phyloP scores from a whole-genome alignment of 2,797 vertebrate genomes.

The Heterohyrax brucei region DNA sequence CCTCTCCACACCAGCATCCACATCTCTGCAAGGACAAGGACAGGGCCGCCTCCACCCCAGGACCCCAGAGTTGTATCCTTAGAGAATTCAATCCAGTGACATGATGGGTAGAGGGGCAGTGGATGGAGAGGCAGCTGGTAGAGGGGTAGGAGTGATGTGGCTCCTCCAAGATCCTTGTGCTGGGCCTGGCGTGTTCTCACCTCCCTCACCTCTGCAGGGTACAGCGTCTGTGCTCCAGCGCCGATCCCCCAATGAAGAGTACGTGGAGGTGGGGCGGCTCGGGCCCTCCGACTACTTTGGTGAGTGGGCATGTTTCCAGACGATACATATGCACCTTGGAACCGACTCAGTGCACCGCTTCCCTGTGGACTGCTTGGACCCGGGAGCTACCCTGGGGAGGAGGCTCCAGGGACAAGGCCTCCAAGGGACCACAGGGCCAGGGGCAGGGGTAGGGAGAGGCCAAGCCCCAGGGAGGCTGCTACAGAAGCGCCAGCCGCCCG shows the following conservation, averaged over 20 bases:
- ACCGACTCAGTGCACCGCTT: too few relatives aligned
- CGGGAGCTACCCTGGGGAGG: background rate
- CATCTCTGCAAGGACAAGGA: too few relatives aligned
- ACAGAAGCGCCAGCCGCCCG: background rate
- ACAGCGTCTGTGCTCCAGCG: slow-evolving; percentile 98
- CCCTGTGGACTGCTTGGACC: too few relatives aligned
- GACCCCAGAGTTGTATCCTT: background rate
- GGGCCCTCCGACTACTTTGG: slow-evolving; percentile 99
- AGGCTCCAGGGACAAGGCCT: rapidly evolving
- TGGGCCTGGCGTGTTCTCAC: background rate
- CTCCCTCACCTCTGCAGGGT: slow-evolving; percentile 91
- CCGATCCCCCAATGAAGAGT: slow-evolving; percentile 97
- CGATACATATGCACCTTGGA: too few relatives aligned
- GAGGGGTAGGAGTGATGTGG: background rate
- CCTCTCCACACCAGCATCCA: too few relatives aligned
- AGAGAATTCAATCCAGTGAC: too few relatives aligned
- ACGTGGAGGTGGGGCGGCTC: slow-evolving; percentile 97
- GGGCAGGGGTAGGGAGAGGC: too few relatives aligned
- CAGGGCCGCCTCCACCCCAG: background rate
- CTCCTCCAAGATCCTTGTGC: too few relatives aligned
- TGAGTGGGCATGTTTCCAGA: slow-evolving; percentile 89
- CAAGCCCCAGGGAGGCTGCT: background rate
- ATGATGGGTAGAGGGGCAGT: background rate
- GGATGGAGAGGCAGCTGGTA: background rate
- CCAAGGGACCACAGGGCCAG: background rate